Evolutionary conservation across 2,888 invertebrate species (phyloP).

Genomic region (Melipona beecheii): DNA sequence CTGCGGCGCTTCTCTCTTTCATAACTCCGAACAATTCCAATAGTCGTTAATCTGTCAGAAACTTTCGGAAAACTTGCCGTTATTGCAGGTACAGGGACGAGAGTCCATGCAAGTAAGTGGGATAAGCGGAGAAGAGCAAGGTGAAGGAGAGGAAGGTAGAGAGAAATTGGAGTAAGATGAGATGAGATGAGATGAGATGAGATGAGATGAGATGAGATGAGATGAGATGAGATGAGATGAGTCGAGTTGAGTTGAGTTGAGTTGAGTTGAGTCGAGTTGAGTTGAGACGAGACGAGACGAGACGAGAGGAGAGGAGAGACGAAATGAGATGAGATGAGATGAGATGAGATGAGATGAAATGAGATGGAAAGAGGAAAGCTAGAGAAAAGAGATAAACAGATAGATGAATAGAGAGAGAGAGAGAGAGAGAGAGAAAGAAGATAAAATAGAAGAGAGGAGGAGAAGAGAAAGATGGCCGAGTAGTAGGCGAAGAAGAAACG

Average conservation of each 20-base stretch:
- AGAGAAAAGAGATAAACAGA: slow-evolving; percentile 27
- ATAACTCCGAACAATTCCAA: slow-evolving; percentile 81
- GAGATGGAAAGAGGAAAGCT: slow-evolving; percentile 9
- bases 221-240: background rate
- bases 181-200: slow-evolving; percentile 5
- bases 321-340: background rate
- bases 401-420: background rate
- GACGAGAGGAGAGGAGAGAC: background rate
- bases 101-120: slow-evolving; percentile 54
- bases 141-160: slow-evolving; percentile 29
- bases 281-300: background rate
- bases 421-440: slow-evolving; percentile 32
- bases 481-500: slow-evolving; percentile 33
- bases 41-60: slow-evolving; percentile 82
- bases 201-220: background rate
- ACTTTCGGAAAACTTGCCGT: slow-evolving; percentile 79
- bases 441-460: slow-evolving; percentile 26
- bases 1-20: slow-evolving; percentile 56
- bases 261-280: background rate
- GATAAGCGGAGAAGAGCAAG: slow-evolving; percentile 45
- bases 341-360: background rate
- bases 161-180: slow-evolving; percentile 30
- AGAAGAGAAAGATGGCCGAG: slow-evolving; percentile 10
- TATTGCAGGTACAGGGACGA: slow-evolving; percentile 77
- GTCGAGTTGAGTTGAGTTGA: background rate